Evolutionary conservation across 1,140 invertebrate genomes (phyloP), one percentile per base, ranked within the genome.

Genomic region (Proctacanthus coquilletti): DNA sequence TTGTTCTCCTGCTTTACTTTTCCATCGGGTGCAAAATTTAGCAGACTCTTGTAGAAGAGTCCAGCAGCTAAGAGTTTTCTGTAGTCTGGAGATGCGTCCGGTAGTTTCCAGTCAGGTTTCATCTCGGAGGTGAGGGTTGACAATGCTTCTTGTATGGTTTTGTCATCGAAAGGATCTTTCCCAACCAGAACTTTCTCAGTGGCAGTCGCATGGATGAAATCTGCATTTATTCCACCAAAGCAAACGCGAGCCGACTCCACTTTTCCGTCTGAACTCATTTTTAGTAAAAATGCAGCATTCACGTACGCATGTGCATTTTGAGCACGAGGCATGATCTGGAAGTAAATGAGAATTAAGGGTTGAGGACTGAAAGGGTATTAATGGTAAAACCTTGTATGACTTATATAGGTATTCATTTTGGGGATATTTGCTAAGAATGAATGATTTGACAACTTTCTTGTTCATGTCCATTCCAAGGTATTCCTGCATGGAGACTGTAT

Each of bases 291-390:
- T 5, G 77, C 84, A 9, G 80, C 80, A 53, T 85, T 86, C 0
- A 91, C 76, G 45, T 80, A 73, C 0, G 84, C 84, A 51, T 87
- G 80, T 0, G 84, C 73, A 56, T 88, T 89, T 65, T 84, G 80
- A 4, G 74, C 74, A 42, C 82, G 65, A 0, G 77, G 74, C 72
- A 82, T 83, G 41, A 85, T 75, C 77, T 84, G 42, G n/a, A 21
- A 47, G 62, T 43, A 21, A 42, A 40, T 39, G 13, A 17, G 21
- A 40, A 25, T 25, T 25, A n/a, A 25, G 6, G 5, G 13, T 13
- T 32, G 13, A 6, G 5, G 13, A 32, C 8, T 32, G 9, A 32
- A 32, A 32, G 17, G 13, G 9, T 13, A 5, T 32, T 38, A 32
- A 8, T 5, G 10, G 9, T 6, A 9, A 13, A 13, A 32, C 30